Evolutionary conservation across 2,797 vertebrate genomes (phyloP).

Genomic region (Poecilia picta): DNA sequence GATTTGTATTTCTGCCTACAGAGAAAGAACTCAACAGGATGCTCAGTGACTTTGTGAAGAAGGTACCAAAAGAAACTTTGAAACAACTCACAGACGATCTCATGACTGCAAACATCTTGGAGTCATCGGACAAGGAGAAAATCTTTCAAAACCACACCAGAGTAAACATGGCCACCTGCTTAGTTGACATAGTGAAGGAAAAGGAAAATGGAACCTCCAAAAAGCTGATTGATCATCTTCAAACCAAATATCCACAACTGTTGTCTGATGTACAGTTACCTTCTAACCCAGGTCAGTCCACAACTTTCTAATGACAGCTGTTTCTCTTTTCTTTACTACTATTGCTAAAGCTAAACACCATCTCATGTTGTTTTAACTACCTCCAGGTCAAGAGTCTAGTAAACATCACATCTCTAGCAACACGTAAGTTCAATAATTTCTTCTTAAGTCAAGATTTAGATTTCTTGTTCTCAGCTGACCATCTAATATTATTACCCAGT

Average conservation of each 20-base stretch:
- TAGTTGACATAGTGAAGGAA: neutral
- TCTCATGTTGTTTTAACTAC: neutral
- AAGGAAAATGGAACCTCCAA: neutral
- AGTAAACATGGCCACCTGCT: neutral
- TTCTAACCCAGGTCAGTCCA: neutral
- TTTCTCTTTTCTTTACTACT: neutral
- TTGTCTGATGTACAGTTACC: neutral
- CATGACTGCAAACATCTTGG: neutral
- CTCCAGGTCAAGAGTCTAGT: neutral
- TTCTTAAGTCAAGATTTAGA: too few species aligned
- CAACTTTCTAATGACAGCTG: neutral
- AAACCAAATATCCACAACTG: neutral
- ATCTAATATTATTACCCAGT: too few species aligned
- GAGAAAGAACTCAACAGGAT: neutral
- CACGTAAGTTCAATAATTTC: too few species aligned
- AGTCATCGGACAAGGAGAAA: neutral
- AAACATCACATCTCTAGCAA: neutral
- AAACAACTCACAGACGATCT: neutral
- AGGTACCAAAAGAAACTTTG: neutral
- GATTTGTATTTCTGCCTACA: neutral
- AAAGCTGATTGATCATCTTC: neutral
- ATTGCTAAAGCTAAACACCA: neutral
- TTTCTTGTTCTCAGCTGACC: too few species aligned
- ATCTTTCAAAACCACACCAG: neutral
- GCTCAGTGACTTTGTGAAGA: neutral